Evolutionary conservation across 1,140 invertebrate species (phyloP), one percentile per base, ranked within the genome.

Genomic region (Yoshiicerus persimilis): DNA sequence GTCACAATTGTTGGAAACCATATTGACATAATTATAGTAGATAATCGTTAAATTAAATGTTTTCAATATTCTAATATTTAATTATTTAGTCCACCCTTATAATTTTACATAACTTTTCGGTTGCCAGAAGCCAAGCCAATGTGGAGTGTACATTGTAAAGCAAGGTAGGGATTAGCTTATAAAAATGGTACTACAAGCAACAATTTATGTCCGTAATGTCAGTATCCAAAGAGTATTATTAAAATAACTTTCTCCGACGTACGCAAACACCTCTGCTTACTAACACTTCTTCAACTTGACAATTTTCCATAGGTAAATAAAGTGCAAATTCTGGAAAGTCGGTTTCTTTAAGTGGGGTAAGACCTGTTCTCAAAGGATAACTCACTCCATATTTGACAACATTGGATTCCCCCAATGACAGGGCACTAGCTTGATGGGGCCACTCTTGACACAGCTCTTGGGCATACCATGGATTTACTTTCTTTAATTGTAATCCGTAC

Each of bases 391-490:
- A 89, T 56, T 91, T 91, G 4, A 89, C 32, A 20, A 91, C 75
- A 62, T 38, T 77, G 20, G 90, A 91, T 87, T 91, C 90, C 4
- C 90, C 90, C 25, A 91, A 75, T 4, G 89, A 86, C 4, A 91
- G 38, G 10, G 90, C 90, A 88, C 88, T 89, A 13, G 88, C 84
- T 66, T 86, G 75, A 80, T 91, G 89, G 4, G 88, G 83, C 90
- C 87, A 90, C 16, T 90, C 89, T 39, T 88, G 87, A n/a, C 83
- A 90, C 10, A 86, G 32, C 47, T 91, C 90, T 87, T 90, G 89
- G n/a, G 88, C 84, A 87, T 90, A 91, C 90, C 90, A 91, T 30
- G 88, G 87, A 41, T 66, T 86, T 4, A 80, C 85, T 32, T 86
- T 56, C 34, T 89, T 87, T 23, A 91, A 9, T 75, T 91, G 90